Conservation (phyloP, 2,888 invertebrate species). For the Linyphia triangularis region DNA sequence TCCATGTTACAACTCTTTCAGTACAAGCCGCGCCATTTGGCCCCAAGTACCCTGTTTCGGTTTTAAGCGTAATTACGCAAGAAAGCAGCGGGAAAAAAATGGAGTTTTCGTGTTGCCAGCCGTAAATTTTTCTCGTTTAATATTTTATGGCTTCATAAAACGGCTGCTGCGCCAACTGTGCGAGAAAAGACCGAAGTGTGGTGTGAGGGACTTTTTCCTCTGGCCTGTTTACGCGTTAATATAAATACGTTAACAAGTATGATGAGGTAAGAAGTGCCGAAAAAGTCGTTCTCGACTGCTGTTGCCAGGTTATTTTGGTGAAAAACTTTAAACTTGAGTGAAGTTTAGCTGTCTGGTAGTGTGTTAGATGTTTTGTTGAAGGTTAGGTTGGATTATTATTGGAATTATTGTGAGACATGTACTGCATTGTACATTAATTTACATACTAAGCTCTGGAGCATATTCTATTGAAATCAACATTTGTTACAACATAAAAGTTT, state of each 20-base stretch:
- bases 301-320: constrained; percentile 2
- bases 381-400: background rate
- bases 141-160: constrained; percentile 61
- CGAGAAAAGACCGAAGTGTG: background rate
- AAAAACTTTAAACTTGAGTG: background rate
- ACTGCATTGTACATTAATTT: no score
- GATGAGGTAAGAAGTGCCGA: background rate
- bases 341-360: background rate
- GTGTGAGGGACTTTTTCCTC: background rate
- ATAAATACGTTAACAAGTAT: constrained; percentile 34
- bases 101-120: constrained; percentile 35
- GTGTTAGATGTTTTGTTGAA: background rate
- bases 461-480: no score
- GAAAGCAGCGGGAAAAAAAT: constrained; percentile 35
- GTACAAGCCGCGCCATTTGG: constrained; percentile 46
- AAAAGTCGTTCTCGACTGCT: background rate
- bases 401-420: no score
- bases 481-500: no score
- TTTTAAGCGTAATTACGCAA: constrained; percentile 38
- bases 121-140: constrained; percentile 63
- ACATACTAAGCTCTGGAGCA: no score
- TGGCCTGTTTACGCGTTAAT: constrained; percentile 30
- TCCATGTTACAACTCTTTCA: constrained; percentile 30
- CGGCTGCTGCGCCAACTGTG: background rate
- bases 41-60: constrained; percentile 22